Evolutionary conservation across 2,888 invertebrate species (phyloP).

Genomic region (Deilephila porcellus): DNA sequence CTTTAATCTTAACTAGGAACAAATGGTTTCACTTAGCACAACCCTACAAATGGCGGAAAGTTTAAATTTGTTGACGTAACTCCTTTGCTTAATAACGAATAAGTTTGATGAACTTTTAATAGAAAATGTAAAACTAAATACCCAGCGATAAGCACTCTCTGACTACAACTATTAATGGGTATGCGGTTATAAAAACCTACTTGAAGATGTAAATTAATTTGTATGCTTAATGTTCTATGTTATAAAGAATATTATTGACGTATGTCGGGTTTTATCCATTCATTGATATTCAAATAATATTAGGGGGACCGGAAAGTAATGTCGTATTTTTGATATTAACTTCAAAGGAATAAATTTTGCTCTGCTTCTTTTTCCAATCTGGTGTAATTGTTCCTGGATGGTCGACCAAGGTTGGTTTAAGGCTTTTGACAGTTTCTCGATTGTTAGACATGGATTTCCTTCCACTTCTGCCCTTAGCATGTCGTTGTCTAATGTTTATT

Average conservation of each 20-base stretch:
- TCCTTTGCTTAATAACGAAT: slow-evolving; percentile 32
- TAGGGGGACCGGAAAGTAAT: too few species aligned
- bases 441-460: too few species aligned
- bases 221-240: neutral
- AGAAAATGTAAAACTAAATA: slow-evolving; percentile 32
- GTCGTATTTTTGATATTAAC: too few species aligned
- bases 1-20: slow-evolving; percentile 49
- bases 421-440: too few species aligned
- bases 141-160: slow-evolving; percentile 22
- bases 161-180: slow-evolving; percentile 27
- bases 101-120: slow-evolving; percentile 34
- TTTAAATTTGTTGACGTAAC: slow-evolving; percentile 50
- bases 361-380: too few species aligned
- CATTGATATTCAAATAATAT: too few species aligned
- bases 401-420: too few species aligned
- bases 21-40: slow-evolving; percentile 54
- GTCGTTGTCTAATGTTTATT: too few species aligned
- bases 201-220: slow-evolving; percentile 6
- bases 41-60: slow-evolving; percentile 46
- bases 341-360: too few species aligned
- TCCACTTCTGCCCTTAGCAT: too few species aligned
- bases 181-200: slow-evolving; percentile 8
- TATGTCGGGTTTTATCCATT: too few species aligned
- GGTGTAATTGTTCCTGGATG: too few species aligned
- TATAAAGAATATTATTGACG: neutral